A percentile compares a stretch with the other conserved stretches of the same genome.
Evolutionary conservation across 2,888 invertebrate species (phyloP).

Genomic region (Acrocyrtus sp.): DNA sequence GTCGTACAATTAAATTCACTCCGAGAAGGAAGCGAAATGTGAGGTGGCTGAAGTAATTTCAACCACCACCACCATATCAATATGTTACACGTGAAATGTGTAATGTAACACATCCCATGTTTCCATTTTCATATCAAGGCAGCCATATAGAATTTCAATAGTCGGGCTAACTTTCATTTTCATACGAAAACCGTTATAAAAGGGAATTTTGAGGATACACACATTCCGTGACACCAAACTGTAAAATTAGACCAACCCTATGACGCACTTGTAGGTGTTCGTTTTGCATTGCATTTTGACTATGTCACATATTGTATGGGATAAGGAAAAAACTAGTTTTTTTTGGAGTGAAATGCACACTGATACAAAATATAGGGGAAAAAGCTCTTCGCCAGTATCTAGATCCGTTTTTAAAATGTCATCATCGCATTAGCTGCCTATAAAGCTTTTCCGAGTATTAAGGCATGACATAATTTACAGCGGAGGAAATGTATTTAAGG

Average conservation of each 20-base stretch:
- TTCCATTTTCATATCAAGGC: too few species aligned
- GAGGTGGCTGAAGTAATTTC: too few species aligned
- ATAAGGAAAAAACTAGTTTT: not conserved
- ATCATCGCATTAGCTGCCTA: not conserved
- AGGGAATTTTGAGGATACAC: constrained; percentile 15
- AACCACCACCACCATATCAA: too few species aligned
- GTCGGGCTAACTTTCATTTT: too few species aligned
- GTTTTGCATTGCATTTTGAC: not conserved
- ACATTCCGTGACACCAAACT: constrained; percentile 36
- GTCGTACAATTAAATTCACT: not conserved
- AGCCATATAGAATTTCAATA: not conserved
- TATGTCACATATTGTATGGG: not conserved
- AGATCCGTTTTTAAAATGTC: not conserved
- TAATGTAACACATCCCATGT: too few species aligned
- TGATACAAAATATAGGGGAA: not conserved
- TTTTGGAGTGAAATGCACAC: too few species aligned
- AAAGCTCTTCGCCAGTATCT: not conserved
- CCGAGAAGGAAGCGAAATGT: not conserved
- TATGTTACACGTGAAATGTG: too few species aligned
- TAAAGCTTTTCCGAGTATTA: not conserved
- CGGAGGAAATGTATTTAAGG: too few species aligned
- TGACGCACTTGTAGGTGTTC: constrained; percentile 18
- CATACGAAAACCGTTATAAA: not conserved
- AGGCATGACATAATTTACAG: not conserved
- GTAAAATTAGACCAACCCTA: constrained; percentile 39